Conservation (phyloP, 2,888 invertebrate genomes). For the Aleiodes leptofemur region DNA sequence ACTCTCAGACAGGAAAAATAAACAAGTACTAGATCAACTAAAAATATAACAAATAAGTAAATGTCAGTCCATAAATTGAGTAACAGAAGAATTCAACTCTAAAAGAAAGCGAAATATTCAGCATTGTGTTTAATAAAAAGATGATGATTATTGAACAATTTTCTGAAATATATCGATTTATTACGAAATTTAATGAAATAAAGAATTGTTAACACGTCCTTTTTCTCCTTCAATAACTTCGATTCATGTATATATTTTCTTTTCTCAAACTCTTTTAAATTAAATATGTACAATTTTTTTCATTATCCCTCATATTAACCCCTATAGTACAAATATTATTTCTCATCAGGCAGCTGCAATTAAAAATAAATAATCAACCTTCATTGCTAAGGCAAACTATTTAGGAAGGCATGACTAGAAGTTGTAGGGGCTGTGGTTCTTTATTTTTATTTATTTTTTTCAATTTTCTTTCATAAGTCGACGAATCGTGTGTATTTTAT, state of each 20-base stretch:
- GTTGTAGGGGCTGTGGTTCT: slow-evolving; percentile 48
- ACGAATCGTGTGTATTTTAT: not conserved
- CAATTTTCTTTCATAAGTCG: not conserved
- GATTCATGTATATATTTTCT: slow-evolving; percentile 27
- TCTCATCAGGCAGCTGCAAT: slow-evolving; percentile 52
- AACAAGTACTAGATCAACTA: not conserved
- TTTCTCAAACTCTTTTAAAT: slow-evolving; percentile 9
- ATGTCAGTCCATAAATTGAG: too few species aligned
- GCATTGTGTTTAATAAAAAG: too few species aligned
- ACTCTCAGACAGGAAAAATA: not conserved
- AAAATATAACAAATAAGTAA: too few species aligned
- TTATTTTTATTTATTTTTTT: slow-evolving; percentile 10
- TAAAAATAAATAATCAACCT: slow-evolving; percentile 49
- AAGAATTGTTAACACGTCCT: not conserved
- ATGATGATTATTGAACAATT: too few species aligned
- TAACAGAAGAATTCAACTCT: too few species aligned
- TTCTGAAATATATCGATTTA: not conserved
- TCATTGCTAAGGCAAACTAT: slow-evolving; percentile 44
- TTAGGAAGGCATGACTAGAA: slow-evolving; percentile 55
- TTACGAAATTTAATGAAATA: not conserved
- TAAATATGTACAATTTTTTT: slow-evolving; percentile 29
- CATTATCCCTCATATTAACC: not conserved
- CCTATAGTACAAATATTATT: slow-evolving; percentile 36
- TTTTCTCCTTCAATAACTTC: slow-evolving; percentile 12
- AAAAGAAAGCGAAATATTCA: too few species aligned